Percentiles rank a stretch among this genome's conserved stretches.
Evolutionary conservation across 1,140 invertebrate genomes (phyloP).

Genomic region (Zaprionus africanus): DNA sequence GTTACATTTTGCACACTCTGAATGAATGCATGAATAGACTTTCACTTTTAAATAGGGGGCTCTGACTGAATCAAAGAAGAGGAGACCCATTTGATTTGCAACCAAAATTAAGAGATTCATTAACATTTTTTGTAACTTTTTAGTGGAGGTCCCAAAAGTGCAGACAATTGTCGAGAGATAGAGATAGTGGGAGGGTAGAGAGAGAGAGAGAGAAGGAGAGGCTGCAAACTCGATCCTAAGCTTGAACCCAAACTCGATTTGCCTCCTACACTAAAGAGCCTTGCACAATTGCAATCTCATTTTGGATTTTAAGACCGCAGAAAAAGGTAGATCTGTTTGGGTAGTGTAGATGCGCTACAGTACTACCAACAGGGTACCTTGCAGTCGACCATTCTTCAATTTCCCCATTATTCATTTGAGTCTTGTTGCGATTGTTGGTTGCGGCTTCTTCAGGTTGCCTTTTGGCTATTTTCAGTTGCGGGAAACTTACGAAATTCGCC

Average conservation of each 20-base stretch:
- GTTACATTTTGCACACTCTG: slow-evolving; percentile 44
- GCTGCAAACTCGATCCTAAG: slow-evolving; percentile 16
- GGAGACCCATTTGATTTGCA: slow-evolving; percentile 43
- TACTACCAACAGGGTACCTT: neutral
- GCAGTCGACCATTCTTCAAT: neutral
- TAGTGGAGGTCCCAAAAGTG: slow-evolving; percentile 28
- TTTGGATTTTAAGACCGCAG: slow-evolving; percentile 1
- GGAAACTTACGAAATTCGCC: slow-evolving; percentile 56
- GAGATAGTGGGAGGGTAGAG: neutral
- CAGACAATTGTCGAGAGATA: slow-evolving; percentile 45
- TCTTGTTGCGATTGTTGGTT: slow-evolving; percentile 41
- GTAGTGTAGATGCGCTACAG: neutral
- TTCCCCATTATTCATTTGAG: slow-evolving; percentile 6
- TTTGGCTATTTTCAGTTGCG: slow-evolving; percentile 49
- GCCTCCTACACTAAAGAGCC: slow-evolving; percentile 45
- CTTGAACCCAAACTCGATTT: slow-evolving; percentile 14
- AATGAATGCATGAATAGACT: slow-evolving; percentile 40
- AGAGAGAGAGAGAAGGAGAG: slow-evolving; percentile 5
- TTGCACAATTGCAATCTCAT: slow-evolving; percentile 61
- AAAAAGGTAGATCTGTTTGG: neutral
- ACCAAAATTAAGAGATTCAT: slow-evolving; percentile 64
- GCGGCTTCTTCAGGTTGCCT: slow-evolving; percentile 49
- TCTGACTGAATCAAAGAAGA: slow-evolving; percentile 14
- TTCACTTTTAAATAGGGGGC: slow-evolving; percentile 50
- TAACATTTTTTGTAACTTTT: slow-evolving; percentile 49